Evolutionary conservation across 2,113 vertebrate genomes (phyloP), one percentile per base, ranked within the genome.

Genomic region (Pycnonotus jocosus): DNA sequence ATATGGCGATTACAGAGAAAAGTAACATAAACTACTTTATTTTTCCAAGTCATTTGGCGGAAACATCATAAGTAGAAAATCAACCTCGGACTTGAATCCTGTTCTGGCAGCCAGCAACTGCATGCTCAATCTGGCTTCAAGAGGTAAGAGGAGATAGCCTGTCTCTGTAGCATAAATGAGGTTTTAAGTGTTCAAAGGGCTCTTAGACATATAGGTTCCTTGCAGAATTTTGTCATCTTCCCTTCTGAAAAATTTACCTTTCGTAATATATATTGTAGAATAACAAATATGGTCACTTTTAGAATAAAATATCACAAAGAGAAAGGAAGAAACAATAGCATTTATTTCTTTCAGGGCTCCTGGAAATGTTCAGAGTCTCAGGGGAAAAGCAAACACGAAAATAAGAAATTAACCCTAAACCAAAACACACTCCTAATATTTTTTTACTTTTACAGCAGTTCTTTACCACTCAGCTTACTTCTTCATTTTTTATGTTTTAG

Each of bases 21-120:
- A 24, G 15, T 82, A 58, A 88, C 40, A 45, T 28, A 45, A 44
- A 48, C 57, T 56, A 24, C 2, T 81, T 64, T 76, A 50, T 76
- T 85, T 94, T 83, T 78, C n/a, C 42, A 86, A 99, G 99, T 98
- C 99, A 57, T 96, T 99, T 81, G 99, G 99, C 38, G 99, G 99
- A 25, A 98, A 99, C 89, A 97, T 99, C 27, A 30, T 98, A 51
- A 99, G 98, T 50, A 98, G 98, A 27, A 97, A 97, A 92, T 98
- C 98, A 33, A 99, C 99, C 68, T 99, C 99, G 3, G 99, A 99
- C 93, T 97, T 99, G 96, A 99, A 99, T 92, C 99, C 99, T 13
- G 38, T 99, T 77, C 93, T 99, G 82, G 98, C 98, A 45, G 98
- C 98, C 35, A 98, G 98, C 60, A 98, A 97, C 76, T 98, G 98